A percentile compares a stretch with the other conserved stretches of the same genome.
Conservation (phyloP, 2,888 invertebrate genomes). For the Vanessa cardui region DNA sequence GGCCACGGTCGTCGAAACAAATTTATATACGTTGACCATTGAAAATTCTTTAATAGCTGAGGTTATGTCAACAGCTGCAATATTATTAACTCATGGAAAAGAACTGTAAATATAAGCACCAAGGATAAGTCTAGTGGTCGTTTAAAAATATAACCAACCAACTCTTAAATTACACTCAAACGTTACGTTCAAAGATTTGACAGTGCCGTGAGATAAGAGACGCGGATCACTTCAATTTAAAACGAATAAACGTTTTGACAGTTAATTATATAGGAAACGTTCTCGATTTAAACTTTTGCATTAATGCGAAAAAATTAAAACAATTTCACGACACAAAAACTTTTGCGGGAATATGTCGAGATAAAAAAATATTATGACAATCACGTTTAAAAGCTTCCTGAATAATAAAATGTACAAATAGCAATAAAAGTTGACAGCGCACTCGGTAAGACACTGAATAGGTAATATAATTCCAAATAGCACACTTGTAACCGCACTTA, state of each 20-base stretch:
- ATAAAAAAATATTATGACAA: constrained; percentile 26
- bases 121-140: constrained; percentile 1
- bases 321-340: constrained; percentile 25
- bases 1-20: too few relatives aligned
- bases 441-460: constrained; percentile 26
- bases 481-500: constrained; percentile 11
- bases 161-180: not conserved
- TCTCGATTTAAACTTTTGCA: constrained; percentile 24
- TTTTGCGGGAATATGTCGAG: constrained; percentile 18
- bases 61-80: constrained; percentile 6
- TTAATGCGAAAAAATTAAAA: constrained; percentile 31
- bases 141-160: not conserved
- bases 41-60: not conserved
- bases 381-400: constrained; percentile 41
- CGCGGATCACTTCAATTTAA: constrained; percentile 14
- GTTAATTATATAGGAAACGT: constrained; percentile 36
- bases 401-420: constrained; percentile 37
- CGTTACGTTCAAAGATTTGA: not conserved
- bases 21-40: not conserved
- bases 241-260: constrained; percentile 25
- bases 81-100: not conserved
- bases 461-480: constrained; percentile 23
- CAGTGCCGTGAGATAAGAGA: not conserved
- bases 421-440: constrained; percentile 32
- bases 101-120: not conserved